Conservation (phyloP, 2,888 invertebrate genomes). For the Brenthis hecate region DNA sequence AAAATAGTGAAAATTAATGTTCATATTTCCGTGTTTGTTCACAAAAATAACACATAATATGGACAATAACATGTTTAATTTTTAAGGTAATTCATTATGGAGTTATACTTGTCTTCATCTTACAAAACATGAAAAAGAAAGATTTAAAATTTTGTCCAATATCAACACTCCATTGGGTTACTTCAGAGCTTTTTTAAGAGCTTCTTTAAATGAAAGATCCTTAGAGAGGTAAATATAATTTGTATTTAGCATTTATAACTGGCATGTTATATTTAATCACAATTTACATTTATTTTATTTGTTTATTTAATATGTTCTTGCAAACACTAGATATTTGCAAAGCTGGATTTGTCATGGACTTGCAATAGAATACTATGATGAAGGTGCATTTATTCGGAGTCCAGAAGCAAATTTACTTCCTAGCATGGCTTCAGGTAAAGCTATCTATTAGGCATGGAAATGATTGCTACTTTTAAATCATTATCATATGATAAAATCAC, state of each 20-base stretch:
- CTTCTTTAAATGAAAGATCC: conserved; percentile 94
- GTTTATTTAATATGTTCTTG: conserved; percentile 1
- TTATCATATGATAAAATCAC: too few relatives aligned
- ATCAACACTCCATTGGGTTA: conserved; percentile 86
- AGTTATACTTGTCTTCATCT: conserved; percentile 89
- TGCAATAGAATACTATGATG: conserved; percentile 89
- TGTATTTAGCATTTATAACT: not conserved
- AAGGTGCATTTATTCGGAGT: conserved; percentile 92
- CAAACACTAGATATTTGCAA: conserved; percentile 84
- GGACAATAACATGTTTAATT: not conserved
- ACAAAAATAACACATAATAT: not conserved
- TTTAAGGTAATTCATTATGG: conserved; percentile 86
- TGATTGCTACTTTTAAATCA: too few relatives aligned
- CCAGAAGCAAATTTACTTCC: conserved; percentile 91
- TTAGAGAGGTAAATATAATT: conserved; percentile 83
- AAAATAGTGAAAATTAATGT: too few relatives aligned
- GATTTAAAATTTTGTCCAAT: conserved; percentile 85
- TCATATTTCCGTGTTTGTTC: not conserved
- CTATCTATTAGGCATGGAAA: too few relatives aligned
- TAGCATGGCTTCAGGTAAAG: conserved; percentile 91
- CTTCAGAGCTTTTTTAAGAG: conserved; percentile 94
- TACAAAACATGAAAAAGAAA: conserved; percentile 93
- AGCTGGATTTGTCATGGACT: conserved; percentile 87
- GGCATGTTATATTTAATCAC: not conserved
- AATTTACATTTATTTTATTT: not conserved